These are phyloP conservation scores for Mormyrus iriodes DNA, from an alignment of 2,113 vertebrate genomes.

Conservation along the genomic window DNA sequence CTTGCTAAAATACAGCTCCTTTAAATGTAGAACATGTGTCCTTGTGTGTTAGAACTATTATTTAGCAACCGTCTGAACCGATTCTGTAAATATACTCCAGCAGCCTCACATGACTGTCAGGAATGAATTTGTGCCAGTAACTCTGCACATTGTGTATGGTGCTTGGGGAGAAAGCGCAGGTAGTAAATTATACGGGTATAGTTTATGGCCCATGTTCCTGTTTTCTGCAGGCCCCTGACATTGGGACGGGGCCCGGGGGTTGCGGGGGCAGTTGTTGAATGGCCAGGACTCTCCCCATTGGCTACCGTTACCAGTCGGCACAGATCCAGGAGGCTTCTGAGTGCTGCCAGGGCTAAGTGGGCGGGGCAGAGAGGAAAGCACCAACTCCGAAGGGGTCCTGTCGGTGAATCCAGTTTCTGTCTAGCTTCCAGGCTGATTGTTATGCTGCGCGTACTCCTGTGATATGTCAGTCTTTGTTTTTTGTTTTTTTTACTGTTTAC, in stretches of 20 bases:
- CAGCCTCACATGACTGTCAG: not conserved
- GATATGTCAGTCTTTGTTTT: not conserved
- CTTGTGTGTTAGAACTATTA: not conserved
- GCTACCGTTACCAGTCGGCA: not conserved
- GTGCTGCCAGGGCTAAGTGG: not conserved
- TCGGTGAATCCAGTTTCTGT: not conserved
- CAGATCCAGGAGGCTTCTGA: not conserved
- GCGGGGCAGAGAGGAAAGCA: not conserved
- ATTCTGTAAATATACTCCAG: not conserved
- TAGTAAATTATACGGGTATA: not conserved
- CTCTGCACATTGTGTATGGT: not conserved
- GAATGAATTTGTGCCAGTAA: not conserved
- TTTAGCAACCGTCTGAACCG: not conserved
- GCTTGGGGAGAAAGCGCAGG: not conserved
- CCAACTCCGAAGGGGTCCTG: not conserved
- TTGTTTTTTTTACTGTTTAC: not conserved
- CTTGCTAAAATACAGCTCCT: not conserved
- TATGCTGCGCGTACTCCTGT: not conserved
- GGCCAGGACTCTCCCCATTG: not conserved
- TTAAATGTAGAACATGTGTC: conserved; percentile 1
- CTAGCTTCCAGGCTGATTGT: not conserved
- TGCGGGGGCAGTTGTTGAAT: not conserved
- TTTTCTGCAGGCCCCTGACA: not conserved
- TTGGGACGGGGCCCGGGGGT: not conserved
- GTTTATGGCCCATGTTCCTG: not conserved